phyloP scores from a whole-genome alignment of 2,888 invertebrate genomes.

The Pomacea canaliculata region DNA sequence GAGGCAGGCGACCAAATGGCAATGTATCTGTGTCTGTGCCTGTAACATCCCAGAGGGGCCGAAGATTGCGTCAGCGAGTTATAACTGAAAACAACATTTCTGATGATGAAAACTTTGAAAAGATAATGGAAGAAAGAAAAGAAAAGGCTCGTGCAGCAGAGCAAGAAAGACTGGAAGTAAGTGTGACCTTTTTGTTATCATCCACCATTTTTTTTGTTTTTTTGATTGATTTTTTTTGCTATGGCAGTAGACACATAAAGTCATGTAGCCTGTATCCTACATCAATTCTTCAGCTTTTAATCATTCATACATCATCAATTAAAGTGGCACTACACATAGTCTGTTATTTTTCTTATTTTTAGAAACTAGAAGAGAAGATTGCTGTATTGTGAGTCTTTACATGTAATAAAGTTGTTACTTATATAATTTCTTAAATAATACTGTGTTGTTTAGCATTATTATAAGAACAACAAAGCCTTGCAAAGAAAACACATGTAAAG shows the following conservation, averaged over 20 bases:
- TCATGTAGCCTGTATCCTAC: not conserved
- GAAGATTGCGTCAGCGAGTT: conserved; percentile 8
- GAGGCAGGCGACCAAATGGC: conserved; percentile 4
- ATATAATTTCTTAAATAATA: no score
- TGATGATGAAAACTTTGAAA: conserved; percentile 30
- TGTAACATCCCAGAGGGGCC: conserved; percentile 10
- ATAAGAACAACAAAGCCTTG: no score
- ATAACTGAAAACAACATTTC: conserved; percentile 12
- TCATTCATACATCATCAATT: not conserved
- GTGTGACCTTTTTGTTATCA: not conserved
- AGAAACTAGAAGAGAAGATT: no score
- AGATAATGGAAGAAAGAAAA: conserved; percentile 34
- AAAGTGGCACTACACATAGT: no score
- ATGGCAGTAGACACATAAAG: not conserved
- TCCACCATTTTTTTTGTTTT: not conserved
- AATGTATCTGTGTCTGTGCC: conserved; percentile 2
- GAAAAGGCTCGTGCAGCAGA: conserved; percentile 34
- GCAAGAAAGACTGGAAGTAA: conserved; percentile 59
- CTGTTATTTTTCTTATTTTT: no score
- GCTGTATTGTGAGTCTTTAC: no score
- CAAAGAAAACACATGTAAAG: no score
- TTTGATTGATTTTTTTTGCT: not conserved
- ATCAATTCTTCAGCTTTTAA: not conserved
- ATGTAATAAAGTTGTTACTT: no score
- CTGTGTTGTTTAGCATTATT: no score